A percentile compares a stretch with the other conserved stretches of the same genome.
Evolutionary conservation across 2,113 vertebrate genomes (phyloP).

Genomic region (Panthera leo): DNA sequence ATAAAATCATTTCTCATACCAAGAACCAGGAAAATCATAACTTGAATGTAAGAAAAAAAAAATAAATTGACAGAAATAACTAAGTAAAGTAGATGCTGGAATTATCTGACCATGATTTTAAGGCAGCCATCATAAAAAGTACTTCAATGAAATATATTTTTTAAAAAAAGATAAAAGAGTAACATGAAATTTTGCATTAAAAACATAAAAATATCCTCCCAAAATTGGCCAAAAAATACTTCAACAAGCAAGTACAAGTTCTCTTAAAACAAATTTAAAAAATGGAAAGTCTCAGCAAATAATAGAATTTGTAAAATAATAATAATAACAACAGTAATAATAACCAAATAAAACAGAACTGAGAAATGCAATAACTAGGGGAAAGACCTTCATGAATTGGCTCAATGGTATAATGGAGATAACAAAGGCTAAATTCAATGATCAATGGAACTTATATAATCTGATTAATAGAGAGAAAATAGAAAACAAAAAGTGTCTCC

Average conservation of each 20-base stretch:
- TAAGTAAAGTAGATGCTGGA: background rate
- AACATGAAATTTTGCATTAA: background rate
- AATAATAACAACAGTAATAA: background rate
- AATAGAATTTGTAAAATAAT: background rate
- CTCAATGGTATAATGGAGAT: background rate
- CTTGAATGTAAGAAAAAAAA: background rate
- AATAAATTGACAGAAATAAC: background rate
- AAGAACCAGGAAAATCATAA: background rate
- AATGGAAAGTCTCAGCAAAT: background rate
- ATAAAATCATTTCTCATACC: background rate
- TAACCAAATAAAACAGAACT: background rate
- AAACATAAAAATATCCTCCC: background rate
- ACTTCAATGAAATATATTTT: background rate
- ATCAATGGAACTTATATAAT: background rate
- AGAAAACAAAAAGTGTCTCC: background rate
- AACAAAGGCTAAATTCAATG: background rate
- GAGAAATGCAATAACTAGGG: background rate
- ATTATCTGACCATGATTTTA: background rate
- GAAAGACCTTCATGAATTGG: background rate
- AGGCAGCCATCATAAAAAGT: background rate
- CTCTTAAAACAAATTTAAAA: background rate
- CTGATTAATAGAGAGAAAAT: background rate
- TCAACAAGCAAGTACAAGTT: background rate
- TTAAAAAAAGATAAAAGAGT: background rate
- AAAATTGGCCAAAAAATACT: background rate